phyloP scores from a whole-genome alignment of 2,797 vertebrate species.

The Lithobates pipiens region DNA sequence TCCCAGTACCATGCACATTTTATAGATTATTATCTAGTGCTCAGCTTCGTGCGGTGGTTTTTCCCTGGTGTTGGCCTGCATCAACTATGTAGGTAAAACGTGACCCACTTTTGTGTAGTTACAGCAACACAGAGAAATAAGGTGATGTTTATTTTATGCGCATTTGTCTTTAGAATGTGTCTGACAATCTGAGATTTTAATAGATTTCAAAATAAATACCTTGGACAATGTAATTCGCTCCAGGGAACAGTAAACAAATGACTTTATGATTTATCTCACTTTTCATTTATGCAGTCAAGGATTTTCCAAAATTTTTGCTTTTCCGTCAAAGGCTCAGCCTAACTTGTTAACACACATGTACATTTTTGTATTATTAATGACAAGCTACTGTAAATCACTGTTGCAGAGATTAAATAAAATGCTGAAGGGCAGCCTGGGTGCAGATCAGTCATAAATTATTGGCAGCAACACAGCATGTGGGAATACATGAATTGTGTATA shows the following conservation, averaged over 20 bases:
- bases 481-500: conserved; percentile 83
- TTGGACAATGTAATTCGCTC: conserved; percentile 61
- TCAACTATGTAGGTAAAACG: not conserved
- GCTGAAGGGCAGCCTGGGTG: conserved; percentile 89
- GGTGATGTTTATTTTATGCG: conserved; percentile 15
- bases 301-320: conserved; percentile 67
- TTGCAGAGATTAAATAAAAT: conserved; percentile 92
- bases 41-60: no score
- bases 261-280: conserved; percentile 61
- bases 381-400: conserved; percentile 80
- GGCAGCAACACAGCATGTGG: conserved; percentile 84
- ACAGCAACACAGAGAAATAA: not conserved
- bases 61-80: no score
- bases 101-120: not conserved
- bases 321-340: conserved; percentile 72
- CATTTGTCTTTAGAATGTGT: not conserved
- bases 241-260: conserved; percentile 60
- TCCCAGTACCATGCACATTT: not conserved
- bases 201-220: conserved; percentile 41
- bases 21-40: no score
- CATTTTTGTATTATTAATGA: conserved; percentile 89
- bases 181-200: conserved; percentile 29
- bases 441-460: conserved; percentile 96
- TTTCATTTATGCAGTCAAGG: conserved; percentile 63
- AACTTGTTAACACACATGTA: conserved; percentile 94